A percentile compares a stretch with the other conserved stretches of the same genome.
phyloP scores from a whole-genome alignment of 2,113 vertebrate genomes.

The Carollia perspicillata region DNA sequence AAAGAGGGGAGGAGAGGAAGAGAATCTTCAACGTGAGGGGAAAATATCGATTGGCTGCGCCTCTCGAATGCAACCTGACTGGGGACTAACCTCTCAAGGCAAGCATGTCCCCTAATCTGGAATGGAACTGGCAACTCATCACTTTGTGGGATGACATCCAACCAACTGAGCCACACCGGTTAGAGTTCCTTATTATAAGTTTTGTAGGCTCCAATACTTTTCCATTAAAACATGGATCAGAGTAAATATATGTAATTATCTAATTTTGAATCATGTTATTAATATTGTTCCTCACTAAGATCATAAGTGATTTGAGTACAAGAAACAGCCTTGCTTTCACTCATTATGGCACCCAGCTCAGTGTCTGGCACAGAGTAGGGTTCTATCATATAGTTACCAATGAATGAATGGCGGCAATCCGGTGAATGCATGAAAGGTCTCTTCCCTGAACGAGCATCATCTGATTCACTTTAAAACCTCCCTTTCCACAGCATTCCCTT shows the following conservation, averaged over 20 bases:
- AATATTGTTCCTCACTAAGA: not conserved
- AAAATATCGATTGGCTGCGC: too few species aligned
- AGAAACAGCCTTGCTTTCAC: not conserved
- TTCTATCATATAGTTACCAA: not conserved
- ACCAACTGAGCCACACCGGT: too few species aligned
- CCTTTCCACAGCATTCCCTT: not conserved
- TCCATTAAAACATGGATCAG: not conserved
- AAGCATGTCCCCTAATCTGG: too few species aligned
- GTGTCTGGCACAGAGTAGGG: not conserved
- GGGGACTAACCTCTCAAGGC: too few species aligned
- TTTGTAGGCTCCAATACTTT: not conserved
- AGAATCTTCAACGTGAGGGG: too few species aligned
- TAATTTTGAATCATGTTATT: conserved; percentile 1
- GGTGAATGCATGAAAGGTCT: not conserved
- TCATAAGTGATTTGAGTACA: not conserved
- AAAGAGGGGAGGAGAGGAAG: too few species aligned
- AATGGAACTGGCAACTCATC: too few species aligned
- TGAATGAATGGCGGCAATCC: not conserved
- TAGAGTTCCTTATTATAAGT: not conserved
- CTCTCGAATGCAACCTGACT: too few species aligned
- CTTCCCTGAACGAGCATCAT: not conserved
- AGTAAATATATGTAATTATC: not conserved
- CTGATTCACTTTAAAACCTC: not conserved
- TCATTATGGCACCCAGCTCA: not conserved
- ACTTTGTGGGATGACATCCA: too few species aligned